Evolutionary conservation across 2,113 vertebrate genomes (phyloP), one percentile per base, ranked within the genome.

Genomic region (Carassius carassius): DNA sequence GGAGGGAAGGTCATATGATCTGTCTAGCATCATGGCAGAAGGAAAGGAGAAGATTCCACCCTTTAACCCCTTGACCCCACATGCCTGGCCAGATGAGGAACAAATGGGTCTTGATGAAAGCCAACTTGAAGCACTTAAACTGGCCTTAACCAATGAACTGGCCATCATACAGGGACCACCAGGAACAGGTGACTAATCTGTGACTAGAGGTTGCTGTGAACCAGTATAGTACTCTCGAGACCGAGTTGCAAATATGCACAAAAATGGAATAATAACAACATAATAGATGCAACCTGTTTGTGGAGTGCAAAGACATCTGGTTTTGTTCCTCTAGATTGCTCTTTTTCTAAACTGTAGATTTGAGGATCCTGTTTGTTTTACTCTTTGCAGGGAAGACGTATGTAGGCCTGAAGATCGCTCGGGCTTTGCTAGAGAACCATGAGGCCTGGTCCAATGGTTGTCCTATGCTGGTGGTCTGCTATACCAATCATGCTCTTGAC

Each of bases 401-500:
- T 0, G 96, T 97, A 11, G 98, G 98, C 47, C 93, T 99, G 83
- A 99, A 98, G 92, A 97, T 98, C 78, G 96, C 97, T 84, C 92
- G 93, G 86, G 95, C 96, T 58, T 93, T 99, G 75, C 87, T 99
- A 90, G 89, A 89, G 62, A 99, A 99, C 60, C 47, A 91, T 17
- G 0, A 19, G 0, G 91, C 91, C 41, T 97, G 97, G 96, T 92
- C 91, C 83, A 29, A 41, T 1, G 6, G 1, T 32, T 63, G 87
- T 86, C 97, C 96, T 4, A 93, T 99, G 90, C 94, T 99, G 86
- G 95, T 99, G 23, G 97, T 99, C 21, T 99, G 98, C 91, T 99
- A 98, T 84, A 99, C 97, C 72, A 99, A 99, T 90, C 98, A 99
- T 72, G 97, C 98, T 32, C 93, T 99, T 92, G 98, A 99, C 93